phyloP scores from a whole-genome alignment of 2,888 invertebrate genomes.

The Pomacea canaliculata region DNA sequence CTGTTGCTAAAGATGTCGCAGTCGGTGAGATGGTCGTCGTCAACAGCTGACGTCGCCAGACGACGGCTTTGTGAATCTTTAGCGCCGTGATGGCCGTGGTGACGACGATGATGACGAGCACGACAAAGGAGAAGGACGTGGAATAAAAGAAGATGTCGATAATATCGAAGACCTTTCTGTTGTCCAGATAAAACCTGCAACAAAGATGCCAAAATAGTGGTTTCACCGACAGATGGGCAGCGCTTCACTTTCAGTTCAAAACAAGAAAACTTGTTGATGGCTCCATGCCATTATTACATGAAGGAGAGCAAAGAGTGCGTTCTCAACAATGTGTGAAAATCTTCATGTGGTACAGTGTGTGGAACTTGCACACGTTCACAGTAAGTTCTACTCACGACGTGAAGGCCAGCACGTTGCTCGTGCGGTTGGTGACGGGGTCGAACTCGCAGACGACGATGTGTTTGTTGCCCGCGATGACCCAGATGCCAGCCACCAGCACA shows the following conservation, averaged over 20 bases:
- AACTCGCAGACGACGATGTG: conserved; percentile 22
- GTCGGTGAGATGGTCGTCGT: background rate
- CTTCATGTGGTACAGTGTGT: too few relatives aligned
- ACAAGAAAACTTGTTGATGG: too few relatives aligned
- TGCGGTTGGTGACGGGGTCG: conserved; percentile 13
- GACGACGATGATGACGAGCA: background rate
- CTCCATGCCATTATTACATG: too few relatives aligned
- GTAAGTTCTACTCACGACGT: background rate
- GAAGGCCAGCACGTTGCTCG: conserved; percentile 14
- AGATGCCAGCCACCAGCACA: conserved; percentile 11
- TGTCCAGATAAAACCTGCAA: background rate
- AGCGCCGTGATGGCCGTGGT: background rate
- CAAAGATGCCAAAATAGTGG: background rate
- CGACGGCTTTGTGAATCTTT: background rate
- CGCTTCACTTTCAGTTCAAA: too few relatives aligned
- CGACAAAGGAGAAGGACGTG: background rate
- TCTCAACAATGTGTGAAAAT: too few relatives aligned
- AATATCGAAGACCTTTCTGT: background rate
- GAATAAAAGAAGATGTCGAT: background rate
- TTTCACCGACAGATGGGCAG: background rate
- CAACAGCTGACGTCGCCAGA: background rate
- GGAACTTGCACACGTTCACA: too few relatives aligned
- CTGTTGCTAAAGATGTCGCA: background rate
- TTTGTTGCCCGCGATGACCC: conserved; percentile 19
- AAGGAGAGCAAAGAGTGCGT: too few relatives aligned